Evolutionary conservation across 1,140 invertebrate species (phyloP).

Genomic region (Orchesella cincta): DNA sequence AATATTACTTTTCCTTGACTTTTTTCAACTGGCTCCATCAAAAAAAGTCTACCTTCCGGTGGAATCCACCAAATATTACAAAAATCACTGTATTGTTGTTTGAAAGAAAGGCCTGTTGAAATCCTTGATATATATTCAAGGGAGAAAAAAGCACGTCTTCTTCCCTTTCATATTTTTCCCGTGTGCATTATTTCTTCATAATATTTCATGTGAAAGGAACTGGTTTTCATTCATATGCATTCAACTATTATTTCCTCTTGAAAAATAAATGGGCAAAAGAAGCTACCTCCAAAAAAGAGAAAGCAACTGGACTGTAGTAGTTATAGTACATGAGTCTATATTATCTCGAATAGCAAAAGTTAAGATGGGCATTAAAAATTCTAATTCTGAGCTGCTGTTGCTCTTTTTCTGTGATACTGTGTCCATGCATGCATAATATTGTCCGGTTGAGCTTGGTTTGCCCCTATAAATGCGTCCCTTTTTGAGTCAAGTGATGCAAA

Average conservation of each 20-base stretch:
- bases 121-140: not conserved
- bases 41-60: not conserved
- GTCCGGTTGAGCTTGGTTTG: not conserved
- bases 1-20: not conserved
- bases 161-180: not conserved
- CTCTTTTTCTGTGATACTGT: not conserved
- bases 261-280: conserved; percentile 9
- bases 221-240: conserved; percentile 10
- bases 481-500: not conserved
- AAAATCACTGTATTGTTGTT: not conserved
- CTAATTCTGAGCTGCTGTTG: not conserved
- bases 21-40: not conserved
- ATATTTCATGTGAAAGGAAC: conserved; percentile 15
- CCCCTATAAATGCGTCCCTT: not conserved
- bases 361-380: not conserved
- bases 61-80: not conserved
- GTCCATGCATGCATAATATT: not conserved
- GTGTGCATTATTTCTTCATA: not conserved
- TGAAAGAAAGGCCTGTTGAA: not conserved
- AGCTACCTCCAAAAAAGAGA: not conserved
- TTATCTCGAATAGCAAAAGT: not conserved
- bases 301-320: not conserved
- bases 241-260: conserved; percentile 15
- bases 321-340: not conserved
- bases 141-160: not conserved